Percentiles rank a stretch among this genome's conserved stretches.
Evolutionary conservation across 2,113 vertebrate genomes (phyloP).

Genomic region (Lontra canadensis): DNA sequence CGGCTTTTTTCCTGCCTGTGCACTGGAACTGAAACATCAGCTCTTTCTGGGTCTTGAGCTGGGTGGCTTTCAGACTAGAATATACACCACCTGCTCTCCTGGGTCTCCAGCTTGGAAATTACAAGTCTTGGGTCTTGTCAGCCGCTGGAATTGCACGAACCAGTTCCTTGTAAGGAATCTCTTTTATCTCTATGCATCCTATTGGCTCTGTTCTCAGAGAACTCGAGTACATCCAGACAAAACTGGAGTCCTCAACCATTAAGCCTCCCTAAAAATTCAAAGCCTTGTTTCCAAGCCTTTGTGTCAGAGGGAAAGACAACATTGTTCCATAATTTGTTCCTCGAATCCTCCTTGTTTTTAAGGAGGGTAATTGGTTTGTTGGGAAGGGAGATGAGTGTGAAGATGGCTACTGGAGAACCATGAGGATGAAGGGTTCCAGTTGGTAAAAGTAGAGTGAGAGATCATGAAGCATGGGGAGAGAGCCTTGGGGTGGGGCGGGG

Average conservation of each 20-base stretch:
- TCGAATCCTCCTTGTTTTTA: background rate
- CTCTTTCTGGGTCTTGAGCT: background rate
- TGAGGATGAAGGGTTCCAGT: background rate
- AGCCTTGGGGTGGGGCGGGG: rapidly evolving
- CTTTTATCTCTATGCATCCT: background rate
- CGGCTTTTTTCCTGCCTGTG: background rate
- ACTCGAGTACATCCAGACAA: background rate
- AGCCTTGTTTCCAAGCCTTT: background rate
- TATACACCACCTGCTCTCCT: background rate
- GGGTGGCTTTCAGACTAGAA: background rate
- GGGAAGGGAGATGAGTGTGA: background rate
- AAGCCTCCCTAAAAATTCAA: background rate
- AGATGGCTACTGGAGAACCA: background rate
- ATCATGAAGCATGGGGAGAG: background rate
- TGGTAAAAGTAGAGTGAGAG: background rate
- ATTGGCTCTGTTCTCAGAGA: background rate
- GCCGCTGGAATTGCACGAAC: background rate
- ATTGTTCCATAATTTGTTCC: background rate
- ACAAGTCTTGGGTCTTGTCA: background rate
- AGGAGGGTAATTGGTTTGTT: background rate
- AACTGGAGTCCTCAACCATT: background rate
- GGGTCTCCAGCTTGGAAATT: background rate
- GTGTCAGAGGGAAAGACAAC: too few relatives aligned
- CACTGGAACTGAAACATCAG: background rate
- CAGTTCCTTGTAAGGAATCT: background rate